Evolutionary conservation across 1,140 invertebrate species (phyloP).

Genomic region (Neuroterus valhalla): DNA sequence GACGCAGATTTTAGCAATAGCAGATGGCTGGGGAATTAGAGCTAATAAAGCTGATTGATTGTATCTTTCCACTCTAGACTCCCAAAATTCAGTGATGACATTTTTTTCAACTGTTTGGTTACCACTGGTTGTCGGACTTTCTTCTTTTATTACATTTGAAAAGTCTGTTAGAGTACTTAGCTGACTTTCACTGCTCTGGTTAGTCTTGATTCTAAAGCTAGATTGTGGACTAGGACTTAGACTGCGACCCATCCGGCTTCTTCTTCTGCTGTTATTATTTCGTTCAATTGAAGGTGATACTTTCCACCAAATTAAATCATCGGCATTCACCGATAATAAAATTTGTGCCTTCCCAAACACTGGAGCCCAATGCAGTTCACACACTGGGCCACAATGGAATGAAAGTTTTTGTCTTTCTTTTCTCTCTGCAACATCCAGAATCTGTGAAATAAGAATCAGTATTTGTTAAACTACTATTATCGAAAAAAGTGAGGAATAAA

Average conservation of each 20-base stretch:
- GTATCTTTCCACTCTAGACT: constrained; percentile 54
- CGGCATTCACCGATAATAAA: constrained; percentile 61
- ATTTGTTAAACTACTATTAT: neutral
- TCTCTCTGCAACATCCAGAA: constrained; percentile 54
- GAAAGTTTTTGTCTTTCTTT: constrained; percentile 49
- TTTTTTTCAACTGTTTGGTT: neutral
- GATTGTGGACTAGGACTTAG: constrained; percentile 53
- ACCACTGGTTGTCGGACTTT: neutral
- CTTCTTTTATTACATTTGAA: constrained; percentile 3
- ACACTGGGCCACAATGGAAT: constrained; percentile 59
- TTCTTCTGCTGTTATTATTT: constrained; percentile 46
- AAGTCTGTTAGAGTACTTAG: constrained; percentile 38
- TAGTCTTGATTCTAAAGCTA: constrained; percentile 41
- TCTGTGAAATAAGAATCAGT: constrained; percentile 52
- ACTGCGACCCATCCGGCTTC: constrained; percentile 60
- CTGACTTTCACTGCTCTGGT: constrained; percentile 36
- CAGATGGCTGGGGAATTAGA: constrained; percentile 62
- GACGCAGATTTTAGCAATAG: constrained; percentile 61
- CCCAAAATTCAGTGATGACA: constrained; percentile 51
- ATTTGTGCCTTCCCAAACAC: constrained; percentile 62
- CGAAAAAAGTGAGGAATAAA: neutral
- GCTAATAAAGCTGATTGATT: constrained; percentile 60
- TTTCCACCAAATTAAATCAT: constrained; percentile 70
- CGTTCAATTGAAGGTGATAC: constrained; percentile 50
- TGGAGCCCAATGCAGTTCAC: constrained; percentile 68